Conservation (phyloP, 2,797 vertebrate species). For the Knipowitschia caucasica region DNA sequence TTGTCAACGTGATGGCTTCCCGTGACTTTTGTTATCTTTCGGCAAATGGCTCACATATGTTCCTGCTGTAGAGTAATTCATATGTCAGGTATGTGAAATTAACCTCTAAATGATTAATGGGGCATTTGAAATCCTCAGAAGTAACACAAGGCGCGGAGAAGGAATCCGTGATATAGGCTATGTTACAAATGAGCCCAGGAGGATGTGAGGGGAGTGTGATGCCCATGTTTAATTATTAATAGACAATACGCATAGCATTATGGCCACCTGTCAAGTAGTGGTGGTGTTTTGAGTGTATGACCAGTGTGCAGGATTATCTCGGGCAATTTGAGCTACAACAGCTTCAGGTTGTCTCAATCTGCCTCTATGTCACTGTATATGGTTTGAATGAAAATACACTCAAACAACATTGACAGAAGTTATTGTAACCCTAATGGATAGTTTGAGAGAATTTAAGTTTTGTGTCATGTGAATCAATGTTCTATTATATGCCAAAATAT, state of each 20-base stretch:
- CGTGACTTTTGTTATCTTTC: slow-evolving; percentile 38
- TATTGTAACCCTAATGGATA: too few species aligned
- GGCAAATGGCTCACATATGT: slow-evolving; percentile 51
- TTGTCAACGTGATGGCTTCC: slow-evolving; percentile 18
- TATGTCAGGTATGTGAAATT: slow-evolving; percentile 67
- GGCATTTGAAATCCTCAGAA: slow-evolving; percentile 55
- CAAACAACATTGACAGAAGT: too few species aligned
- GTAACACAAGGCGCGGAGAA: slow-evolving; percentile 36
- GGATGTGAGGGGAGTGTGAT: slow-evolving; percentile 8
- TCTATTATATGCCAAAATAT: too few species aligned
- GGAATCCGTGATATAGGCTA: slow-evolving; percentile 46
- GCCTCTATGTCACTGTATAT: too few species aligned
- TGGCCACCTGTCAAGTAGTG: neutral
- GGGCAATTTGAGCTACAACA: neutral
- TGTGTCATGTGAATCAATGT: too few species aligned
- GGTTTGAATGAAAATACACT: too few species aligned
- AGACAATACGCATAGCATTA: neutral
- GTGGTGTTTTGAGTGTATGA: neutral
- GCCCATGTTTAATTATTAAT: slow-evolving; percentile 1
- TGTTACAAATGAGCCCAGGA: slow-evolving; percentile 43
- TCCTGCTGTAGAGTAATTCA: slow-evolving; percentile 57
- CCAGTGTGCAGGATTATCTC: neutral
- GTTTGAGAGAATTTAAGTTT: too few species aligned
- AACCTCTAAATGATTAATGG: slow-evolving; percentile 67
- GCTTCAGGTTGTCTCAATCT: neutral